These are phyloP conservation scores for Muscidifurax raptorellus DNA, from an alignment of 1,140 invertebrate species.

Conservation along the genomic window DNA sequence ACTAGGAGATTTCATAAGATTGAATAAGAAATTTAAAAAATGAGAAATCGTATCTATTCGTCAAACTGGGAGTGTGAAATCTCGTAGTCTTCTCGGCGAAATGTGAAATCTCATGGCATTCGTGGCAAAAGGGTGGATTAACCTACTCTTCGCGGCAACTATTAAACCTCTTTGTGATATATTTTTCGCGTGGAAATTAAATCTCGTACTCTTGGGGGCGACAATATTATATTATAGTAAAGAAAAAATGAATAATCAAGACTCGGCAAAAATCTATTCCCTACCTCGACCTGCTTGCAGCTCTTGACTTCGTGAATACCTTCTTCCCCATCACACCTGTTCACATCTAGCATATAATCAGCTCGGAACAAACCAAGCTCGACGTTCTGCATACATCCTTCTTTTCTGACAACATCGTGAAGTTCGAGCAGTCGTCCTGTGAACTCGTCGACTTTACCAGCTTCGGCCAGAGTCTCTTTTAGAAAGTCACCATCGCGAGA, in stretches of 20 bases:
- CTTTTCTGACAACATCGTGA: conserved; percentile 74
- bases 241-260: not conserved
- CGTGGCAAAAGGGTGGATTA: too few relatives aligned
- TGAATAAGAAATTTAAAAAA: too few relatives aligned
- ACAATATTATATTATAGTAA: not conserved
- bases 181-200: too few relatives aligned
- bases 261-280: not conserved
- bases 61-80: too few relatives aligned
- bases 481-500: conserved; percentile 91
- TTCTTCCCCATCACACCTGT: not conserved
- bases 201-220: too few relatives aligned
- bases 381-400: not conserved
- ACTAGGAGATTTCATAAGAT: too few relatives aligned
- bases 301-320: not conserved
- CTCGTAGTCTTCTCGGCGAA: too few relatives aligned
- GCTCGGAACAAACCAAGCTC: conserved; percentile 80
- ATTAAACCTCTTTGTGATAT: too few relatives aligned
- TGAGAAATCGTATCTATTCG: too few relatives aligned
- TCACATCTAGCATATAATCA: conserved; percentile 80
- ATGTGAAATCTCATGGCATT: too few relatives aligned
- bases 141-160: too few relatives aligned
- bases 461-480: conserved; percentile 81
- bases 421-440: conserved; percentile 88
- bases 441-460: conserved; percentile 90
- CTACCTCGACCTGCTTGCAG: conserved; percentile 34